phyloP scores from a whole-genome alignment of 30 jellyfish, hydroid and myxozoan genomes.

The Hydra vulgaris region DNA sequence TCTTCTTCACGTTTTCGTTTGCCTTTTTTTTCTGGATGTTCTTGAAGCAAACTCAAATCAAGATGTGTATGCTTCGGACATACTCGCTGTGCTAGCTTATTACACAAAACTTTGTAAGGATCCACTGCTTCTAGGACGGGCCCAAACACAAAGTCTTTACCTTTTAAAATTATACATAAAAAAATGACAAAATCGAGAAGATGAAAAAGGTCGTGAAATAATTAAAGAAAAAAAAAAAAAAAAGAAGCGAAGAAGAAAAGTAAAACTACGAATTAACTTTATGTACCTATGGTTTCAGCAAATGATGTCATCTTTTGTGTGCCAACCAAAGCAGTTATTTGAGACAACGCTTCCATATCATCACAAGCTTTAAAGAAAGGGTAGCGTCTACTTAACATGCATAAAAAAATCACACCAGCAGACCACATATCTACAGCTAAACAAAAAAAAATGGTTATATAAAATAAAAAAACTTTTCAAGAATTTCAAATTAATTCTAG shows the following conservation, averaged over 20 bases:
- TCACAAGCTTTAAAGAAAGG: constrained; percentile 95
- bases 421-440: constrained; percentile 99
- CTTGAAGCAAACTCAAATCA: constrained; percentile 19
- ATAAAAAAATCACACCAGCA: constrained; percentile 86
- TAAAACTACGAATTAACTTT: no score
- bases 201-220: no score
- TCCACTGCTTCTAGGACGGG: constrained; percentile 27
- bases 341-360: constrained; percentile 83
- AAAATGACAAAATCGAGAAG: no score
- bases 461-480: no score
- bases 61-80: constrained; percentile 40
- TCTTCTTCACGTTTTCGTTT: constrained; percentile 15
- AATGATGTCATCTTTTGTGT: constrained; percentile 39
- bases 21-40: background rate
- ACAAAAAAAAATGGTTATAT: no score
- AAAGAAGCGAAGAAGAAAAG: no score
- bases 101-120: constrained; percentile 50
- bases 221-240: no score
- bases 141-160: constrained; percentile 62
- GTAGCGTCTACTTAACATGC: constrained; percentile 86
- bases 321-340: constrained; percentile 74
- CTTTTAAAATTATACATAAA: constrained; percentile 34
- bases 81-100: constrained; percentile 35
- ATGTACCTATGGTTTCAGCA: constrained; percentile 35
- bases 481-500: no score